Base-by-base conservation (phyloP, 2,113 vertebrate genomes). In the Oryzias javanicus region DNA sequence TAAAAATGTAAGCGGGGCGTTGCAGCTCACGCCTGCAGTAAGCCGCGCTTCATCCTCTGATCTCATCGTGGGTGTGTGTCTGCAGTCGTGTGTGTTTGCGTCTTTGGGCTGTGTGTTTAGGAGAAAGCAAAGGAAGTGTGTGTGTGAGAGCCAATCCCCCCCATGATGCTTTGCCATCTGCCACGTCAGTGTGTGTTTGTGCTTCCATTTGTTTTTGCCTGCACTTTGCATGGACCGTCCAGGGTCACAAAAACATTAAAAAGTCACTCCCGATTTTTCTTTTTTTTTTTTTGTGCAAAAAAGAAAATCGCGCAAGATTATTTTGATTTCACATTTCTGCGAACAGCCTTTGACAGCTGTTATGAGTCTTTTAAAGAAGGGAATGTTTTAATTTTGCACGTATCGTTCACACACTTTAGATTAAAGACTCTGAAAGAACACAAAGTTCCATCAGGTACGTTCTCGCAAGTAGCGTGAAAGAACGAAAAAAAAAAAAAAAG, bases 131-230 rank as follows among this genome's bases (percentile, higher is more conserved):
- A 66, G 63, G 72, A 76, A 85, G 74, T 79, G 80, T 78, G 72
- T 67, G 77, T 60, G 70, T 76, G 64, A 70, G 58, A 83, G 84
- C 82, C 86, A 86, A 85, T 86, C 82, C 83, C 80, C 85, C 88
- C 88, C 88, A 84, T 85, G 88, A 88, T 89, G 88, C 73, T 84
- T 78, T 79, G 78, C 88, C 86, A 89, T 89, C 86, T 89, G 88
- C 66, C 72, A 64, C 81, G 67, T 75, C 68, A 72, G 24, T 77
- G 59, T 67, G 44, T 49, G 46, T 50, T 14, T 54, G 55, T 51
- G 63, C 53, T 67, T 63, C 46, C 42, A 47, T 71, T 54, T 44
- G 49, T 81, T 74, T 72, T 67, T 62, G 64, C 79, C 66, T 60
- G 60, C 52, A 25, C 22, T 74, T 65, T 70, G 73, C 68, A 77